Percentiles rank a stretch among this genome's conserved stretches.
Evolutionary conservation across 1,140 invertebrate species (phyloP).

Genomic region (Brachionus manjavacas): DNA sequence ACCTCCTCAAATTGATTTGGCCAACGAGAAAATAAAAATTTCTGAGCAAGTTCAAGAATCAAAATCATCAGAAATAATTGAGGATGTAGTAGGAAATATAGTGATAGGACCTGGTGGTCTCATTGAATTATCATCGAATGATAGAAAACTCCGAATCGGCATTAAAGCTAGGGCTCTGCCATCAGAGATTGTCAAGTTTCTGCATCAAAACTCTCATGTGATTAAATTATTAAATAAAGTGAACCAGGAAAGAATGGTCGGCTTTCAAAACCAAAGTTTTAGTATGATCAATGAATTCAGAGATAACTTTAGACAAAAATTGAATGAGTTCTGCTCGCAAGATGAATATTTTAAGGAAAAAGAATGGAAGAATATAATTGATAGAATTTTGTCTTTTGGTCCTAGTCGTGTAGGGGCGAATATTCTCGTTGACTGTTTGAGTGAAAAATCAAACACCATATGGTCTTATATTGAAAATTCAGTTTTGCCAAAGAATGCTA

Average conservation of each 20-base stretch:
- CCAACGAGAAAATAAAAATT: conserved; percentile 66
- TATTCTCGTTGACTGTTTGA: conserved; percentile 69
- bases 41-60: neutral
- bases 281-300: conserved; percentile 64
- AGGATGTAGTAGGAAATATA: neutral
- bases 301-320: conserved; percentile 63
- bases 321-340: conserved; percentile 61
- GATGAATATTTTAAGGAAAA: conserved; percentile 47
- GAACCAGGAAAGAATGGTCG: conserved; percentile 27
- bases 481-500: conserved; percentile 44
- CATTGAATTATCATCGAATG: neutral
- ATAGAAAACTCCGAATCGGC: neutral
- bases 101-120: conserved; percentile 2
- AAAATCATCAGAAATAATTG: neutral
- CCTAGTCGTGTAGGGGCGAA: conserved; percentile 82
- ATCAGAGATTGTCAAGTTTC: conserved; percentile 33
- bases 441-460: conserved; percentile 54
- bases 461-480: conserved; percentile 50
- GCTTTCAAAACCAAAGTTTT: conserved; percentile 46
- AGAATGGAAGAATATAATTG: conserved; percentile 62
- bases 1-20: conserved; percentile 77
- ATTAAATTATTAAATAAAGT: neutral
- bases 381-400: conserved; percentile 82
- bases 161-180: conserved; percentile 33
- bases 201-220: conserved; percentile 41